A percentile compares a stretch with the other conserved stretches of the same genome.
phyloP scores from a whole-genome alignment of 2,888 invertebrate genomes.

The Mythimna impura region DNA sequence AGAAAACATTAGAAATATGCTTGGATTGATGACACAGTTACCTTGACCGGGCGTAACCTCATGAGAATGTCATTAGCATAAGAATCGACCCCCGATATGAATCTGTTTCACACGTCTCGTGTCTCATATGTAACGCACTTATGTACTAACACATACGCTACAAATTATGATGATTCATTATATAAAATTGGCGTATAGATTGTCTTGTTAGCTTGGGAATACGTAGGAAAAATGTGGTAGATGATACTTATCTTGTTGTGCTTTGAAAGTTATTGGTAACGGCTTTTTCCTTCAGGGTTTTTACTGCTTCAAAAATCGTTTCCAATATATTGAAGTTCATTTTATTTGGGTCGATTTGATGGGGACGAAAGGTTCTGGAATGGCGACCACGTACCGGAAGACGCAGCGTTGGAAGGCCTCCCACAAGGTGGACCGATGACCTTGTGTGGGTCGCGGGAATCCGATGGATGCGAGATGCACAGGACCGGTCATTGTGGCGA shows the following conservation, averaged over 20 bases:
- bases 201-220: slow-evolving; percentile 48
- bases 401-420: too few relatives aligned
- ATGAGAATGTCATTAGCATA: slow-evolving; percentile 75
- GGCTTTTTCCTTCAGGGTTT: not conserved
- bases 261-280: slow-evolving; percentile 5
- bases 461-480: too few relatives aligned
- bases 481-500: too few relatives aligned
- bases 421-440: too few relatives aligned
- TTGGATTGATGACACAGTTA: slow-evolving; percentile 76
- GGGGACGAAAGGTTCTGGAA: too few relatives aligned
- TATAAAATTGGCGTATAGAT: slow-evolving; percentile 37
- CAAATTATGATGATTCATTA: slow-evolving; percentile 52
- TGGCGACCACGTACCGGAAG: too few relatives aligned
- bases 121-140: slow-evolving; percentile 50
- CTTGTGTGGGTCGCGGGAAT: too few relatives aligned
- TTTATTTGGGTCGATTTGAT: too few relatives aligned
- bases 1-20: slow-evolving; percentile 43
- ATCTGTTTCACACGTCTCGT: slow-evolving; percentile 73
- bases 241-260: slow-evolving; percentile 3
- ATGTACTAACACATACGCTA: slow-evolving; percentile 25
- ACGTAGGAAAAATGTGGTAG: slow-evolving; percentile 7
- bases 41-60: slow-evolving; percentile 85
- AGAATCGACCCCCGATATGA: slow-evolving; percentile 68
- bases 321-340: not conserved
- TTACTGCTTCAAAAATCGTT: not conserved